Evolutionary conservation across 2,797 vertebrate species (phyloP), one percentile per base, ranked within the genome.

Genomic region (Melanotaenia maccullochi): DNA sequence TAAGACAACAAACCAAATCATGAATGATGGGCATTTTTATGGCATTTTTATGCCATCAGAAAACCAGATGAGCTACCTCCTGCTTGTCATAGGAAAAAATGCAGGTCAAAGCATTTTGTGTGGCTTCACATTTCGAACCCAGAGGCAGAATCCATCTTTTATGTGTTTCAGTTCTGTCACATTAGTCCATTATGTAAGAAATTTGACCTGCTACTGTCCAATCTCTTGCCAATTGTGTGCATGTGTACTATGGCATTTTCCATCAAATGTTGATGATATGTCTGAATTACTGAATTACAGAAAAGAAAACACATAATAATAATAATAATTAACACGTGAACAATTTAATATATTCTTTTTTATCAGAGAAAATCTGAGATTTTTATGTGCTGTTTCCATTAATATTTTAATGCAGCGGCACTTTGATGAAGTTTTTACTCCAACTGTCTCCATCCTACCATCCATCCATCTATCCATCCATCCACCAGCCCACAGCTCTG

Each of bases 401-500:
- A 42, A 42, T 16, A 16, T 42, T 16, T 12, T 42, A 42, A 42
- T 40, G 38, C 13, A 42, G 40, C 36, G 13, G 36, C 36, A 38
- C 36, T 57, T 58, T 14, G 4, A 47, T 18, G 55, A 5, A 18
- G 32, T 35, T 59, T 22, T 60, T 7, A 9, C 56, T 52, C 49
- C 28, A 1, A 20, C 16, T 20, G 20, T 47, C 47, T 66, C 8
- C 38, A 33, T 28, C 49, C 16, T 14, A 55, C 54, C 42, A 40
- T 49, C 16, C 82, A 73, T 25, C 33, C 35, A 42, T 52, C 20
- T 81, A 25, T 25, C 24, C 24, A 25, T 25, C 24, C 24, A 25
- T 25, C 24, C 24, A 73, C 36, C 75, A 58, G 57, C 65, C 49
- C 70, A 73, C 68, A 38, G 63, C 69, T 83, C 82, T 65, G 63